Evolutionary conservation across 2,113 vertebrate species (phyloP).

Genomic region (Macaca mulatta): DNA sequence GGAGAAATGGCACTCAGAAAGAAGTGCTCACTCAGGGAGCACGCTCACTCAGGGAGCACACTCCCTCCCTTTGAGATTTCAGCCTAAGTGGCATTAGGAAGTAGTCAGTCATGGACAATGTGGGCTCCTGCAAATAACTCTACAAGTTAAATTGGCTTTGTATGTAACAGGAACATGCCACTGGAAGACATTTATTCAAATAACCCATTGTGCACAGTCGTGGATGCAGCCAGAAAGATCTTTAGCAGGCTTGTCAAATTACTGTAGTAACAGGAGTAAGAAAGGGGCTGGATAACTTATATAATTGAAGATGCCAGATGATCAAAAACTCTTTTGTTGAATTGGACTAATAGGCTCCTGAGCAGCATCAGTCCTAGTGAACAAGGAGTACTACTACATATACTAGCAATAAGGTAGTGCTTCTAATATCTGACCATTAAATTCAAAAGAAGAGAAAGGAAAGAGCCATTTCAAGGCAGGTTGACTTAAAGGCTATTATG

Average conservation of each 20-base stretch:
- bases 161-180: background rate
- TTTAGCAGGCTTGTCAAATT: constrained; percentile 49
- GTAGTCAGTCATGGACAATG: constrained; percentile 52
- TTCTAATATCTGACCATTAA: constrained; percentile 27
- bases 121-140: constrained; percentile 37
- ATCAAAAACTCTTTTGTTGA: constrained; percentile 47
- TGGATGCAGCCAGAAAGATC: background rate
- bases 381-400: background rate
- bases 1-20: background rate
- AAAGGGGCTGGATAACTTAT: background rate
- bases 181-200: constrained; percentile 31
- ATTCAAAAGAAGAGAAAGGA: constrained; percentile 39
- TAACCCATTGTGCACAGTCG: background rate
- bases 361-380: constrained; percentile 36
- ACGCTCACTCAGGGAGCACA: background rate
- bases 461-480: constrained; percentile 24
- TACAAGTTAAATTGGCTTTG: constrained; percentile 53
- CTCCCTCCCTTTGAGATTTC: constrained; percentile 47
- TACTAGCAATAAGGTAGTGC: constrained; percentile 26
- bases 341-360: background rate
- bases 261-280: background rate
- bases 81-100: constrained; percentile 50
- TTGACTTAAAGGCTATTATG: constrained; percentile 41
- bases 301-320: constrained; percentile 41
- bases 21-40: background rate